Conservation (phyloP, 64 coral and sea anemone species). For the Stichodactyla helianthus region DNA sequence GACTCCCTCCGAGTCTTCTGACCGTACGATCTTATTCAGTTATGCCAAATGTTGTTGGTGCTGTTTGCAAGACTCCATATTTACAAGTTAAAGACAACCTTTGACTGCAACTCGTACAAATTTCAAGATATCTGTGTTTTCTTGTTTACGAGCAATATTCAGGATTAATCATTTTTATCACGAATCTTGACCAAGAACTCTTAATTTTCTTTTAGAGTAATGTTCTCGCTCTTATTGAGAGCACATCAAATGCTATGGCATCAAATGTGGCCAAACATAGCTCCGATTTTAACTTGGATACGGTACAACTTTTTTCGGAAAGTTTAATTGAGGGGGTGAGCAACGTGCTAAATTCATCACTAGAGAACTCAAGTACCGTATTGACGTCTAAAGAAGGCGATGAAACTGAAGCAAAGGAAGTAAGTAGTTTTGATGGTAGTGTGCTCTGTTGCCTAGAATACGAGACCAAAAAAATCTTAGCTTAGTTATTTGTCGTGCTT, state of each 20-base stretch:
- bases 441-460: no score
- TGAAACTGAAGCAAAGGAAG: no score
- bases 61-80: no score
- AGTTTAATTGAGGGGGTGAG: background rate
- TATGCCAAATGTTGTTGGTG: no score
- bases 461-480: no score
- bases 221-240: background rate
- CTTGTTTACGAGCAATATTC: background rate
- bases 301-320: background rate
- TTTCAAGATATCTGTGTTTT: background rate
- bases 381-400: no score
- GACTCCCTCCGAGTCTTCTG: no score
- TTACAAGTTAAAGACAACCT: no score
- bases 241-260: background rate
- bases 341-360: background rate
- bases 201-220: background rate
- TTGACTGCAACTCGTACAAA: no score
- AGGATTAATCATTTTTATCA: background rate
- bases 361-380: background rate
- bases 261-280: background rate
- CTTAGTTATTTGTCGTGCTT: no score
- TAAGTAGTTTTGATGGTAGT: no score
- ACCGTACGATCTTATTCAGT: no score
- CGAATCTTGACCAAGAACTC: background rate
- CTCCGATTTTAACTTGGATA: background rate